phyloP scores from a whole-genome alignment of 2,113 vertebrate genomes.

The Camelus dromedarius region DNA sequence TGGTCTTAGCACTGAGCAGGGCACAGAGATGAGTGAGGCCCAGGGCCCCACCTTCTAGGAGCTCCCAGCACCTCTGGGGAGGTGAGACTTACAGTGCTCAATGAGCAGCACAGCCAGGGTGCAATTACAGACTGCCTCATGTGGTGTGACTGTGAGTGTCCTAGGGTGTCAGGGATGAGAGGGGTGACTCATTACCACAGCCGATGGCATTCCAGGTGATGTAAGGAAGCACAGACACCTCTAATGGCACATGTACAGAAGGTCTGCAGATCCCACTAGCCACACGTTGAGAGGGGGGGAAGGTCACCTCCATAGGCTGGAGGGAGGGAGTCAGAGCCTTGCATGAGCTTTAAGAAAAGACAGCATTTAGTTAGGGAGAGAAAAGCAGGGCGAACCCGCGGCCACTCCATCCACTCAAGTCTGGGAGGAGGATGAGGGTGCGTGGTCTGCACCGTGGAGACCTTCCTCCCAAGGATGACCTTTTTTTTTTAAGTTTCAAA shows the following conservation, averaged over 20 bases:
- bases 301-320: not conserved
- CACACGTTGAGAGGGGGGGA: no score
- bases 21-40: not conserved
- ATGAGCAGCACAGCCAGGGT: not conserved
- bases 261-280: not conserved
- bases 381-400: not conserved
- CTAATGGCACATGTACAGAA: not conserved
- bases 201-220: not conserved
- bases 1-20: not conserved
- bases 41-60: not conserved
- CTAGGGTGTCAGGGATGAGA: not conserved
- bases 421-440: fast-evolving
- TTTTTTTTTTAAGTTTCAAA: not conserved
- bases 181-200: not conserved
- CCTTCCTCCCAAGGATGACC: no score
- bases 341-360: not conserved
- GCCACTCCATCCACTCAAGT: not conserved
- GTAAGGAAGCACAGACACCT: not conserved
- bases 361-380: not conserved
- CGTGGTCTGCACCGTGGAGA: not conserved
- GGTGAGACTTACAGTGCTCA: not conserved
- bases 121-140: not conserved
- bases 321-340: not conserved
- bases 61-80: not conserved
- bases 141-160: no score